These are phyloP conservation scores for Turritopsis rubra DNA, from an alignment of 30 jellyfish, hydroid and myxozoan genomes.

Conservation along the genomic window DNA sequence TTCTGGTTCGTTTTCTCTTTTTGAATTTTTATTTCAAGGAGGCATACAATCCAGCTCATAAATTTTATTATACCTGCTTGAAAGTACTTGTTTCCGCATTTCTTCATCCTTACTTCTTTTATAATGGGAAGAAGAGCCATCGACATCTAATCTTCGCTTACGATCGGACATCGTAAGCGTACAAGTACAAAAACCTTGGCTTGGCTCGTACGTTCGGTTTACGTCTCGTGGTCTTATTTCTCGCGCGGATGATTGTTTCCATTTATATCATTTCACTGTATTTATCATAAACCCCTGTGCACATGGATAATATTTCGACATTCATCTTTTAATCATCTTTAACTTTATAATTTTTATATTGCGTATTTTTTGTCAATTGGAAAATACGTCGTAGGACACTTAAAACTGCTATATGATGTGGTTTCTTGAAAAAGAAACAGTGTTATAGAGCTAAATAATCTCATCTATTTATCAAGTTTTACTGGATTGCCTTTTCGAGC, in stretches of 20 bases:
- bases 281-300: no score
- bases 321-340: no score
- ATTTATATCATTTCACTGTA: not conserved
- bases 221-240: not conserved
- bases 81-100: conserved; percentile 31
- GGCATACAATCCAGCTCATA: not conserved
- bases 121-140: conserved; percentile 46
- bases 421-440: no score
- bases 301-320: no score
- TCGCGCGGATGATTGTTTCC: not conserved
- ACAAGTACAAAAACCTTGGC: not conserved
- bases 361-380: no score
- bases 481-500: no score
- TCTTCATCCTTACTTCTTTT: conserved; percentile 27
- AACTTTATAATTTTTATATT: no score
- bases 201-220: not conserved
- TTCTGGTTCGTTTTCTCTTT: not conserved
- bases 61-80: conserved; percentile 25
- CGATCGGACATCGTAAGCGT: conserved; percentile 24
- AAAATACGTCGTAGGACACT: no score
- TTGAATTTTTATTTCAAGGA: not conserved
- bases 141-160: conserved; percentile 82
- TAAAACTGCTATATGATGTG: no score
- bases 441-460: no score
- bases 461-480: no score